Conservation (phyloP, 1,140 invertebrate genomes). For the Pseudobourletiella spinata region DNA sequence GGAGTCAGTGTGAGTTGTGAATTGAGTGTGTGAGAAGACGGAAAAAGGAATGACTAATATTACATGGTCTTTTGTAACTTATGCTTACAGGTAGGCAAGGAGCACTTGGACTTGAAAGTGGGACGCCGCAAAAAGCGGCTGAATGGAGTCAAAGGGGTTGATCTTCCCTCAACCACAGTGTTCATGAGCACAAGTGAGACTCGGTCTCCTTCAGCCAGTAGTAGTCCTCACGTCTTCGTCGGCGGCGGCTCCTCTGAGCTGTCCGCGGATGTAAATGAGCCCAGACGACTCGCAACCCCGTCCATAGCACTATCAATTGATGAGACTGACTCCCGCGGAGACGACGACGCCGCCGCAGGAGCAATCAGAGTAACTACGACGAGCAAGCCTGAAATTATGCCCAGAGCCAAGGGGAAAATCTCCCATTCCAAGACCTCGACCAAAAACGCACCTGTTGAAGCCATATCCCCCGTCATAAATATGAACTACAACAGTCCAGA, state of each 20-base stretch:
- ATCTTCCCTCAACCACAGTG: conserved; percentile 17
- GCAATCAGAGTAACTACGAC: conserved; percentile 14
- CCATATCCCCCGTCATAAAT: conserved; percentile 31
- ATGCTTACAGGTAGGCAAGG: conserved; percentile 30
- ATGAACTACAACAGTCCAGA: conserved; percentile 14
- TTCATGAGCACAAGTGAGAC: conserved; percentile 21
- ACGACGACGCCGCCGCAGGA: conserved; percentile 5
- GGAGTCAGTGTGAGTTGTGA: no score
- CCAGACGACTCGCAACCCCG: no score
- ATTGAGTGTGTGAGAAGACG: no score
- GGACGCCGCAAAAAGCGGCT: conserved; percentile 17
- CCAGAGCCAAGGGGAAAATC: conserved; percentile 24
- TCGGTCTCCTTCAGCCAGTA: conserved; percentile 6
- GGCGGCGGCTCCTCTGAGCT: no score
- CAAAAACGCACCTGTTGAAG: conserved; percentile 17
- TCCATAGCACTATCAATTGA: background rate
- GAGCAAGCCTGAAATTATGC: conserved; percentile 24
- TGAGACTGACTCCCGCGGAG: conserved; percentile 19
- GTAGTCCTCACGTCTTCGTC: conserved; percentile 7
- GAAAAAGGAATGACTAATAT: no score
- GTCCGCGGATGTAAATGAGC: no score
- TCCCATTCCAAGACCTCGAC: conserved; percentile 12
- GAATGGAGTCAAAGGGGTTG: conserved; percentile 21
- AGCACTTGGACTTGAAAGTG: conserved; percentile 28
- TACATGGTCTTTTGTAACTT: no score